phyloP scores from a whole-genome alignment of 2,113 vertebrate species.

The Synchiropus splendidus region DNA sequence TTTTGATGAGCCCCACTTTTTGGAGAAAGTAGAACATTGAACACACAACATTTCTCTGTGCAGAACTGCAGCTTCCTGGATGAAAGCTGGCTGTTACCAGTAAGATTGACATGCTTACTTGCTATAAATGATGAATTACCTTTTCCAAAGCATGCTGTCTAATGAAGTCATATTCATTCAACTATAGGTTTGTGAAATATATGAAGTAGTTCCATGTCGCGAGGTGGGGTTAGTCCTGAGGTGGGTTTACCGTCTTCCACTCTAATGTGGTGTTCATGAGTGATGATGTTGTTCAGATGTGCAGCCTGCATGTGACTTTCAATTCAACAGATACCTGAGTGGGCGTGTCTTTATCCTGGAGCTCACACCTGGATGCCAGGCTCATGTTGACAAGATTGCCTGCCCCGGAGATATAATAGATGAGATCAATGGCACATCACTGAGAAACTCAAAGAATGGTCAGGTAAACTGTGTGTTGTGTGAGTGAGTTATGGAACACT shows the following conservation, averaged over 20 bases:
- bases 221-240: constrained; percentile 67
- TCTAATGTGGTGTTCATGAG: neutral
- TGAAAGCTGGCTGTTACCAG: constrained; percentile 74
- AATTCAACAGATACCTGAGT: constrained; percentile 60
- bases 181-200: constrained; percentile 67
- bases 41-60: constrained; percentile 15
- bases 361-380: constrained; percentile 65
- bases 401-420: constrained; percentile 70
- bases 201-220: constrained; percentile 68
- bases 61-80: constrained; percentile 80
- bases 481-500: too few relatives aligned
- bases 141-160: neutral
- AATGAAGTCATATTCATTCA: constrained; percentile 5
- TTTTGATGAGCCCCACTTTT: neutral
- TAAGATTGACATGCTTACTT: constrained; percentile 32
- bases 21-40: neutral
- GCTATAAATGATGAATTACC: neutral
- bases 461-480: too few relatives aligned
- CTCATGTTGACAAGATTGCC: constrained; percentile 61
- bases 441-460: constrained; percentile 64
- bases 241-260: constrained; percentile 45
- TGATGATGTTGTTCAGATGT: neutral
- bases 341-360: constrained; percentile 68
- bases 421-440: constrained; percentile 71
- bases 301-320: too few relatives aligned